Percentiles rank a stretch among this genome's conserved stretches.
These are phyloP conservation scores for Carpatolechia fugitivella DNA, from an alignment of 2,888 invertebrate genomes.

Conservation along the genomic window DNA sequence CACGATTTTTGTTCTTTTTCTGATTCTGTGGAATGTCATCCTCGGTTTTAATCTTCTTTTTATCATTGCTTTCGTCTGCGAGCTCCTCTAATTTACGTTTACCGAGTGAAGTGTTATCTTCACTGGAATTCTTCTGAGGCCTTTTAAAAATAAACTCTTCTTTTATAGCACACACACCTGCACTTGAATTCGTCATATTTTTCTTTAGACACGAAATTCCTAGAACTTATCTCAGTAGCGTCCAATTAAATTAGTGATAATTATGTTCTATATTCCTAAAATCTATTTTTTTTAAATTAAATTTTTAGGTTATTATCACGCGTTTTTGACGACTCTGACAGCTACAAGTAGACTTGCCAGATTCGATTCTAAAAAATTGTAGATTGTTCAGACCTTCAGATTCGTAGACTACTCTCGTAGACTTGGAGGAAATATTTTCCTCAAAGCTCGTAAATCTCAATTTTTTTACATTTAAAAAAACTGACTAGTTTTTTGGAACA, in stretches of 20 bases:
- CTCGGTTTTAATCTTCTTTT: slow-evolving; percentile 43
- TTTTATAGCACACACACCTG: slow-evolving; percentile 67
- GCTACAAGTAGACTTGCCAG: background rate
- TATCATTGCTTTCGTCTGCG: slow-evolving; percentile 25
- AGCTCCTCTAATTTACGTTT: slow-evolving; percentile 51
- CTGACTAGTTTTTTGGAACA: no score
- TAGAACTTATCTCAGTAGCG: no score
- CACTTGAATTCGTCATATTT: slow-evolving; percentile 44
- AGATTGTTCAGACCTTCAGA: no score
- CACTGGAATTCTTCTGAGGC: slow-evolving; percentile 31
- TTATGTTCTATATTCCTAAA: background rate
- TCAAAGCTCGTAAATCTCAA: no score
- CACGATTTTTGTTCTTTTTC: slow-evolving; percentile 66
- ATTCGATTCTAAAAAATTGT: background rate
- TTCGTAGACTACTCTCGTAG: no score
- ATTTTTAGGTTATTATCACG: slow-evolving; percentile 7
- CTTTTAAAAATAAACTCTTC: slow-evolving; percentile 54
- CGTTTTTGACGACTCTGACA: background rate
- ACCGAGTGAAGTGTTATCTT: slow-evolving; percentile 26
- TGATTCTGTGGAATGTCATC: slow-evolving; percentile 27
- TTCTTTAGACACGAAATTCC: no score
- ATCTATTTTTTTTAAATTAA: background rate
- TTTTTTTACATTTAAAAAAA: no score
- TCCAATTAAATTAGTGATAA: background rate
- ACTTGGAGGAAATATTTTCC: no score